A percentile compares a stretch with the other conserved stretches of the same genome.
phyloP scores from a whole-genome alignment of 2,888 invertebrate genomes.

The Scelioninae gen. 2 region DNA sequence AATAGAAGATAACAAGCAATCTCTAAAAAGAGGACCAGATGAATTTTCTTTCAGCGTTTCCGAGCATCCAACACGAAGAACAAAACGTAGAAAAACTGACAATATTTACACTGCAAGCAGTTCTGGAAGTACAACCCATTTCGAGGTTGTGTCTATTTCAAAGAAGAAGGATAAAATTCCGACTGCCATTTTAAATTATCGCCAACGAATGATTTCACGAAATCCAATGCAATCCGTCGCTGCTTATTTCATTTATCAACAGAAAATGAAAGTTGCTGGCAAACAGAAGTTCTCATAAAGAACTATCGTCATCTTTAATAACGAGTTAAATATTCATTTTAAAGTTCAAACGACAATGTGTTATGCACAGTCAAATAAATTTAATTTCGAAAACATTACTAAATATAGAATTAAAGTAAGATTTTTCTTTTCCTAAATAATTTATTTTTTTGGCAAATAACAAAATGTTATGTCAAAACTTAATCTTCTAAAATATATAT shows the following conservation, averaged over 20 bases:
- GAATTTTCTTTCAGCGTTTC: slow-evolving; percentile 32
- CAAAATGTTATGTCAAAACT: too few species aligned
- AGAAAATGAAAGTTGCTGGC: slow-evolving; percentile 2
- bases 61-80: not conserved
- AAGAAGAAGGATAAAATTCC: slow-evolving; percentile 63
- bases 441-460: too few species aligned
- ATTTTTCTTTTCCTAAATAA: too few species aligned
- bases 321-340: too few species aligned
- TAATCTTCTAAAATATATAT: too few species aligned
- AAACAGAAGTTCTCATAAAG: slow-evolving; percentile 58
- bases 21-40: slow-evolving; percentile 25
- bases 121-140: slow-evolving; percentile 68
- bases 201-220: slow-evolving; percentile 67
- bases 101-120: slow-evolving; percentile 54
- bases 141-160: slow-evolving; percentile 65
- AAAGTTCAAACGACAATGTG: too few species aligned
- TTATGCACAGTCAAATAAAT: too few species aligned
- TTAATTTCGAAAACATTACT: too few species aligned
- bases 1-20: slow-evolving; percentile 2
- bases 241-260: slow-evolving; percentile 65
- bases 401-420: too few species aligned
- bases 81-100: slow-evolving; percentile 12
- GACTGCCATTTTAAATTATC: slow-evolving; percentile 58
- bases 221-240: slow-evolving; percentile 66
- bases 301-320: not conserved